phyloP scores from a whole-genome alignment of 2,888 invertebrate species.

The Mellilla xanthometata region DNA sequence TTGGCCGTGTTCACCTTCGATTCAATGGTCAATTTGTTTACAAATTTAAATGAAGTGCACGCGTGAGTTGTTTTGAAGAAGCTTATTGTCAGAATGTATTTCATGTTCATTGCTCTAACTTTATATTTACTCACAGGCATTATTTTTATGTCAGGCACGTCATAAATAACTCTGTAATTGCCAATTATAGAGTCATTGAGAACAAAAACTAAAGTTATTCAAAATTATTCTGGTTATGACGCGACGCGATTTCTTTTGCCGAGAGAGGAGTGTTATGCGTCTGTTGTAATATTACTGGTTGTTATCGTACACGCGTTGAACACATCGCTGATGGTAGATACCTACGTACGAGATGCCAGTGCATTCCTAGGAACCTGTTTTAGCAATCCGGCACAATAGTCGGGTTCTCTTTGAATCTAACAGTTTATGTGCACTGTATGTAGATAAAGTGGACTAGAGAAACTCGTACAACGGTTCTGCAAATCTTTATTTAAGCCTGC shows the following conservation, averaged over 20 bases:
- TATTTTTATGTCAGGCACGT: too few species aligned
- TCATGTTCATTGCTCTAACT: too few species aligned
- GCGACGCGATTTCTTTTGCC: slow-evolving; percentile 9
- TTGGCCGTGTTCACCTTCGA: slow-evolving; percentile 1
- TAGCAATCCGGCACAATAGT: slow-evolving; percentile 49
- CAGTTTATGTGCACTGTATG: slow-evolving; percentile 18
- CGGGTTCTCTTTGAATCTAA: slow-evolving; percentile 32
- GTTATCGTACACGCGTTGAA: slow-evolving; percentile 36
- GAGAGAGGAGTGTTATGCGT: slow-evolving; percentile 13
- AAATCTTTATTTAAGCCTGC: slow-evolving; percentile 6
- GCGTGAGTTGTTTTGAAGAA: slow-evolving; percentile 1
- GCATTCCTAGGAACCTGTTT: slow-evolving; percentile 72
- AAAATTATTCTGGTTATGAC: neutral
- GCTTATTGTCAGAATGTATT: neutral
- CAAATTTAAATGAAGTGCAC: slow-evolving; percentile 8
- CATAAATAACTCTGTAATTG: too few species aligned
- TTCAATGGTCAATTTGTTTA: slow-evolving; percentile 8
- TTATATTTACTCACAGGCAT: too few species aligned
- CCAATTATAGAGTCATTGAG: too few species aligned
- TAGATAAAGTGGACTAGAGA: slow-evolving; percentile 8
- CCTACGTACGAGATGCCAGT: slow-evolving; percentile 37
- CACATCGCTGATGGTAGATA: slow-evolving; percentile 42
- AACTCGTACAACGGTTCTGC: slow-evolving; percentile 6
- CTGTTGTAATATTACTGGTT: slow-evolving; percentile 35
- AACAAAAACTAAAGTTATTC: too few species aligned